A percentile compares a stretch with the other conserved stretches of the same genome.
Conservation (phyloP, 1,140 invertebrate species). For the Drosophila sechellia region DNA sequence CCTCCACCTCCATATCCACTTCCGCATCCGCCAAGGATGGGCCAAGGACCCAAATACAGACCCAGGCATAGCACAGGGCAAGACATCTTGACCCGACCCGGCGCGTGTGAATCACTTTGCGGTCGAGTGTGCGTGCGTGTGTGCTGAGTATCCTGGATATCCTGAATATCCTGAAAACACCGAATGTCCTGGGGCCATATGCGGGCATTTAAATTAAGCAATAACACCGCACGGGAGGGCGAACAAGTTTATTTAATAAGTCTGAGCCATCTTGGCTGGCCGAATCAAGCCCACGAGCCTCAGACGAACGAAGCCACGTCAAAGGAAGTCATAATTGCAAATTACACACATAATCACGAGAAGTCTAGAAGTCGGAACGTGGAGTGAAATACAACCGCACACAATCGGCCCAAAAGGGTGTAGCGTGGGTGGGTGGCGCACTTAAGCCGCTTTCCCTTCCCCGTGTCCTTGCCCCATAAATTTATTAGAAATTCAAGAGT, state of each 20-base stretch:
- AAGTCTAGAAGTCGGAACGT: slow-evolving; percentile 7
- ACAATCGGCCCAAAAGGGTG: slow-evolving; percentile 8
- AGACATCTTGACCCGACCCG: slow-evolving; percentile 36
- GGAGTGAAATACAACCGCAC: slow-evolving; percentile 13
- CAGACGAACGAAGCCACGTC: slow-evolving; percentile 25
- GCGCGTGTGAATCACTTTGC: slow-evolving; percentile 54
- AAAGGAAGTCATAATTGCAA: slow-evolving; percentile 75
- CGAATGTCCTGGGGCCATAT: slow-evolving; percentile 17
- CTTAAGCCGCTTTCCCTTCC: slow-evolving; percentile 15
- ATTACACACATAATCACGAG: slow-evolving; percentile 70
- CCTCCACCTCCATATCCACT: slow-evolving; percentile 1
- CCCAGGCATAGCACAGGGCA: neutral
- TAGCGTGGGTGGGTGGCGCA: neutral
- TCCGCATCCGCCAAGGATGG: neutral
- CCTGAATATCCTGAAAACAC: slow-evolving; percentile 2
- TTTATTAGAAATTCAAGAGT: slow-evolving; percentile 81
- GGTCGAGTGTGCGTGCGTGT: slow-evolving; percentile 30
- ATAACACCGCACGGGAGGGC: slow-evolving; percentile 15
- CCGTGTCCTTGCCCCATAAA: slow-evolving; percentile 45
- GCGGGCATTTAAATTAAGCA: slow-evolving; percentile 58
- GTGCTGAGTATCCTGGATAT: neutral
- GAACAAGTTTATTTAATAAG: slow-evolving; percentile 51
- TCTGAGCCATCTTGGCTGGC: neutral
- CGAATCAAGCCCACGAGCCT: neutral
- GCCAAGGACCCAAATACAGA: slow-evolving; percentile 1